Evolutionary conservation across 2,797 vertebrate genomes (phyloP).

Genomic region (Diplodus sargus): DNA sequence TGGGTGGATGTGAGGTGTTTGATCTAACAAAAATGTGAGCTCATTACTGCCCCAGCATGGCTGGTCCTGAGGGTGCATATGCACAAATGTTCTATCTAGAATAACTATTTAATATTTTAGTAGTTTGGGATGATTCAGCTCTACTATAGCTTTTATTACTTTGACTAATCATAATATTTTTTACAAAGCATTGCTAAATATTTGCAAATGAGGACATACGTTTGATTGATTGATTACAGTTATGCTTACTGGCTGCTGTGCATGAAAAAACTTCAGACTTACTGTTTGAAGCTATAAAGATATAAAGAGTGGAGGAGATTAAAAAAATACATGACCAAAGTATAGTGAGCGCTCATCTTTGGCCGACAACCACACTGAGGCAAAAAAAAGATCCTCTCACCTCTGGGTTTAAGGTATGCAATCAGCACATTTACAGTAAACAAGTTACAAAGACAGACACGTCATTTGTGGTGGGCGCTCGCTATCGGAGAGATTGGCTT

Average conservation of each 20-base stretch:
- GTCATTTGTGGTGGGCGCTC: not conserved
- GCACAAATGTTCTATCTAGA: too few species aligned
- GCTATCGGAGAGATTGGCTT: not conserved
- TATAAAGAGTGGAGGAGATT: not conserved
- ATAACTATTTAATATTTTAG: not conserved
- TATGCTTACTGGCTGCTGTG: slow-evolving; percentile 10
- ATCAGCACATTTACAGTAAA: slow-evolving; percentile 4
- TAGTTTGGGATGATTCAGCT: not conserved
- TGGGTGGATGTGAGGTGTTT: not conserved
- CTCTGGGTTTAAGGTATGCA: not conserved
- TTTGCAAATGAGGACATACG: too few species aligned
- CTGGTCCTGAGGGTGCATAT: too few species aligned
- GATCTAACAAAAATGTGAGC: not conserved
- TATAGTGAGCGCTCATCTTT: not conserved
- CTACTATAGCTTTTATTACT: not conserved
- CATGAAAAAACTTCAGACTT: slow-evolving; percentile 35
- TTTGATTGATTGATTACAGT: not conserved
- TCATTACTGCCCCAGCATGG: not conserved
- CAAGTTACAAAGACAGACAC: not conserved
- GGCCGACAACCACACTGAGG: not conserved
- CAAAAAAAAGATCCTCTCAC: slow-evolving; percentile 11
- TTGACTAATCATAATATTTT: not conserved
- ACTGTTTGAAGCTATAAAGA: slow-evolving; percentile 40
- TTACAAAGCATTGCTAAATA: not conserved
- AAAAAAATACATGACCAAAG: not conserved